Base-by-base conservation (phyloP, 2,888 invertebrate genomes). In the Caenorhabditis angaria region DNA sequence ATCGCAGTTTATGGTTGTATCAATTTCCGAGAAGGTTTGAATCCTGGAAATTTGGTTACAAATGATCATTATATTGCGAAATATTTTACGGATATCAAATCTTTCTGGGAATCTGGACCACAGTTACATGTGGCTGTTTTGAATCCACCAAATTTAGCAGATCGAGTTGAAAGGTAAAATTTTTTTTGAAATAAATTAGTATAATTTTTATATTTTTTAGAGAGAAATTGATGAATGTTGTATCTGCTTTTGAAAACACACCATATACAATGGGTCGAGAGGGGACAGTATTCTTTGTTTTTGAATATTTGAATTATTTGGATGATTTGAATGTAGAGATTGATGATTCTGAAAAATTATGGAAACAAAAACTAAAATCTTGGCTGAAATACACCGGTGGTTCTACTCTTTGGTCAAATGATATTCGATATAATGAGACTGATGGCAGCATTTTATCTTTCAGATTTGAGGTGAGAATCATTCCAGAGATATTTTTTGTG, bases 1-100 rank as follows among this genome's bases (percentile, higher is more conserved):
- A 63, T 76, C 27, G 79, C 81, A 10, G 24, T 76, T 48, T 80
- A 78, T 48, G 81, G 80, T 78, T 95, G 95, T 85, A 88, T 94
- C 22, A 79, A 79, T 28, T 79, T 79, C 48, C 75, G 74, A 27
- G 87, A 87, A 74, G 87, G 87, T 5, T 55, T 87, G 32, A 83
- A 87, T 60, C 87, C 87, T 3, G 82, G 78, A 8, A 85, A 87
- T 68, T 70, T 87, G 50, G 86, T 86, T 10, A 85, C 86, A 8
- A 80, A 82, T 61, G 79, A 83, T 61, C 85, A 87, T 70, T 87
- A 87, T 72, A 84, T 85, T 61, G 82, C 85, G 8, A 66, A 75
- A 28, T 87, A 85, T 65, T 86, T 87, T 63, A 62, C 74, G 0
- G 81, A 85, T 60, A 79, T 87, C 65, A 84, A 85, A 58, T 58